A percentile compares a stretch with the other conserved stretches of the same genome.
phyloP scores from a whole-genome alignment of 2,113 vertebrate species.

The Candoia aspera region DNA sequence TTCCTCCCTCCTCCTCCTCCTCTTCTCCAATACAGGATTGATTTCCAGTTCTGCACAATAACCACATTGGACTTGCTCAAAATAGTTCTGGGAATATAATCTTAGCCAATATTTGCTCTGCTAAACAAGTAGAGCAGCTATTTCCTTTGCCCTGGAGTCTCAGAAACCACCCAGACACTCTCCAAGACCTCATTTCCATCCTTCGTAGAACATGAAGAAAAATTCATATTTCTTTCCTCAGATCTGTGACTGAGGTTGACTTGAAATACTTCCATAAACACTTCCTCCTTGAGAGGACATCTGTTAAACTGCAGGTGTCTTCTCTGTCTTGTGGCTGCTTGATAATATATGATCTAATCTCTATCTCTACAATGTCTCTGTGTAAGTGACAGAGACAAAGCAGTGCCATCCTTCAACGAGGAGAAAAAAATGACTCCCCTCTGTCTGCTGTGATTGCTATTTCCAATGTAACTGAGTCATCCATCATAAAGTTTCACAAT shows the following conservation, averaged over 20 bases:
- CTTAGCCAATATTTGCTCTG: background rate
- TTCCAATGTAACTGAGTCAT: conserved; percentile 7
- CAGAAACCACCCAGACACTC: background rate
- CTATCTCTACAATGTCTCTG: conserved; percentile 66
- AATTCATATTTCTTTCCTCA: conserved; percentile 8
- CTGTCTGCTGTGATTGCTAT: background rate
- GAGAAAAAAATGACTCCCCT: conserved; percentile 49
- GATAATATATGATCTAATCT: conserved; percentile 78
- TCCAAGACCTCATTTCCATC: background rate
- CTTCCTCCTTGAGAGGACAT: conserved; percentile 78
- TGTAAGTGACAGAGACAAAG: conserved; percentile 71
- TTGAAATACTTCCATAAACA: conserved; percentile 32
- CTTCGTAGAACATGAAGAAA: background rate
- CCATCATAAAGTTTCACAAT: conserved; percentile 30
- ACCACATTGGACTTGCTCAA: background rate
- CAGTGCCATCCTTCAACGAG: conserved; percentile 59
- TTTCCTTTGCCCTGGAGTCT: background rate
- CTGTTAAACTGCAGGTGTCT: conserved; percentile 77
- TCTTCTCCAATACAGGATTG: background rate
- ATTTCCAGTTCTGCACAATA: background rate
- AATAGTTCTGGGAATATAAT: background rate
- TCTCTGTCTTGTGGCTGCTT: conserved; percentile 64
- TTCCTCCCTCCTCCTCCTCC: background rate
- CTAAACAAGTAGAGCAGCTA: too few species aligned
- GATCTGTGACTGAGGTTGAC: conserved; percentile 7